phyloP scores from a whole-genome alignment of 2,113 vertebrate species.

The Platichthys flesus region DNA sequence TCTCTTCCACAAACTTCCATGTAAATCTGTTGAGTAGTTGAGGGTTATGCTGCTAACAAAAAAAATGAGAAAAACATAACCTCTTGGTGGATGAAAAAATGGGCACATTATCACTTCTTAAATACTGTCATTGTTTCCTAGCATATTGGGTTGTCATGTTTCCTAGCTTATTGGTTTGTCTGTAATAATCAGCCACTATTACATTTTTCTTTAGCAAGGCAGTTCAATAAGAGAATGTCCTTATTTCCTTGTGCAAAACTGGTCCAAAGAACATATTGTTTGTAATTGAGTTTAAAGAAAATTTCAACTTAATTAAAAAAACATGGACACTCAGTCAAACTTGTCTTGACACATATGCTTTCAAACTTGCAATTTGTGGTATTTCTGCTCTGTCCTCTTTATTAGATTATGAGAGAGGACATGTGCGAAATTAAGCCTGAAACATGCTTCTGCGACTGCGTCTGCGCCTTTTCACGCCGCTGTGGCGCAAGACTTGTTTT shows the following conservation, averaged over 20 bases:
- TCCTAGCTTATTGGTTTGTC: background rate
- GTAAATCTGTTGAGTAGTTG: no score
- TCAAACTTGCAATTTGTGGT: conserved; percentile 22
- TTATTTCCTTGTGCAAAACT: background rate
- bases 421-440: no score
- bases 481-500: no score
- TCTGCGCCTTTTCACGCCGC: no score
- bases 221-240: background rate
- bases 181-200: background rate
- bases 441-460: no score
- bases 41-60: no score
- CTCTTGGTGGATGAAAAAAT: background rate
- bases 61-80: no score
- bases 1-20: no score
- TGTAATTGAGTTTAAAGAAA: background rate
- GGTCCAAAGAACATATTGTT: background rate
- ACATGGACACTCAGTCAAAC: background rate
- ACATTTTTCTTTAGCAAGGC: background rate
- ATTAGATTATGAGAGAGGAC: no score
- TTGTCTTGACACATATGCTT: background rate
- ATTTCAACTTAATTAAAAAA: background rate
- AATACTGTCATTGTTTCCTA: background rate
- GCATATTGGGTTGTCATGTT: background rate
- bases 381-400: conserved; percentile 14
- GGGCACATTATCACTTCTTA: background rate